Evolutionary conservation across 2,113 vertebrate species (phyloP).

Genomic region (Rhinichthys klamathensis): DNA sequence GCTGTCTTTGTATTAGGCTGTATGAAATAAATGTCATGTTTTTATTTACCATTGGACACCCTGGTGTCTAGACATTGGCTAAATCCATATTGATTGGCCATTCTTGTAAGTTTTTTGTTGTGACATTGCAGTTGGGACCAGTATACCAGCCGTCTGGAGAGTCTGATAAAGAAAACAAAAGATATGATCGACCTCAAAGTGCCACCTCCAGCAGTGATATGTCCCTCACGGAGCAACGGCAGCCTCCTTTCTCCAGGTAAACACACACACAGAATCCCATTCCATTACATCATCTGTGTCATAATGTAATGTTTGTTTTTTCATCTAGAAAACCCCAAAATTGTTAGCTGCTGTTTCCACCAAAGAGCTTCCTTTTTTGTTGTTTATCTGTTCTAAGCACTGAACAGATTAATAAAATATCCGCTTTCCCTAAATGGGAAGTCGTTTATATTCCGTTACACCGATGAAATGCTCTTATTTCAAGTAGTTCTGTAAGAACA

Average conservation of each 20-base stretch:
- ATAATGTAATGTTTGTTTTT: neutral
- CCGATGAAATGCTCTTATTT: neutral
- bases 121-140: constrained; percentile 72
- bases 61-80: neutral
- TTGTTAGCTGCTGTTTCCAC: neutral
- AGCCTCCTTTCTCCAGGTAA: constrained; percentile 82
- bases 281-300: neutral
- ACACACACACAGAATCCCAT: neutral
- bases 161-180: constrained; percentile 97
- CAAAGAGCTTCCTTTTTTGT: neutral
- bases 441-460: neutral
- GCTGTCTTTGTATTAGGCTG: no score
- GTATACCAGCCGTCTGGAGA: constrained; percentile 96
- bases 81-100: neutral
- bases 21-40: neutral
- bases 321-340: neutral
- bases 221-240: constrained; percentile 84
- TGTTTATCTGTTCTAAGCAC: neutral
- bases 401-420: constrained; percentile 6
- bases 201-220: constrained; percentile 93
- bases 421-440: neutral
- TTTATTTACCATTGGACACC: neutral
- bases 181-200: constrained; percentile 86
- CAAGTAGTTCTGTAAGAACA: constrained; percentile 15
- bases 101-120: constrained; percentile 15